phyloP scores from a whole-genome alignment of 2,888 invertebrate genomes.

The Caenorhabditis imperialis region DNA sequence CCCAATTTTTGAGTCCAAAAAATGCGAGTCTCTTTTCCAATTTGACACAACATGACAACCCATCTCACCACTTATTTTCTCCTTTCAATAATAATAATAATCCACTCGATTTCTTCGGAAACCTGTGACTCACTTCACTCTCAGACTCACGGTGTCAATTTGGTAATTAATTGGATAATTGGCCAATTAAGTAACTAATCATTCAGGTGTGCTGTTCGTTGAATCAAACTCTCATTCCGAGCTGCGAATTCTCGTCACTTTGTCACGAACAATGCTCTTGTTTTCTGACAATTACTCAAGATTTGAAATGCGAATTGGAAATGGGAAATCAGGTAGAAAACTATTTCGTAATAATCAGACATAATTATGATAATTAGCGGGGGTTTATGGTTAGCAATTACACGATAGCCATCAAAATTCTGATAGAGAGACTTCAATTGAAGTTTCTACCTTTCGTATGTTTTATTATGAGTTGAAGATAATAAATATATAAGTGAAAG shows the following conservation, averaged over 20 bases:
- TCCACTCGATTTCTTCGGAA: neutral
- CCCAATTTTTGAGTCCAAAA: neutral
- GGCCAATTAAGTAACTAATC: slow-evolving; percentile 50
- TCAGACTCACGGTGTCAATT: slow-evolving; percentile 53
- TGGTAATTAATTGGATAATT: too few species aligned
- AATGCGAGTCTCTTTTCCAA: slow-evolving; percentile 9
- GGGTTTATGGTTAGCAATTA: too few species aligned
- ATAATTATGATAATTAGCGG: too few species aligned
- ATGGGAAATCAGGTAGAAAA: neutral
- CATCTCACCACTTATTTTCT: too few species aligned
- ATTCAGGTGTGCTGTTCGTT: slow-evolving; percentile 61
- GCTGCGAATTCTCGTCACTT: slow-evolving; percentile 62
- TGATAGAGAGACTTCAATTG: too few species aligned
- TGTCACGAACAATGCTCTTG: slow-evolving; percentile 56
- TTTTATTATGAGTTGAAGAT: too few species aligned
- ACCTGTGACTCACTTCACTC: slow-evolving; percentile 52
- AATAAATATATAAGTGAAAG: too few species aligned
- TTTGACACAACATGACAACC: slow-evolving; percentile 21
- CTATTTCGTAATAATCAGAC: too few species aligned
- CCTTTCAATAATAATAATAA: neutral
- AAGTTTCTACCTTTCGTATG: too few species aligned
- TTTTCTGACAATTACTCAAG: slow-evolving; percentile 45
- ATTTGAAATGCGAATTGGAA: slow-evolving; percentile 28
- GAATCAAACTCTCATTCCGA: slow-evolving; percentile 37
- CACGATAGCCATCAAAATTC: too few species aligned